These are phyloP conservation scores for Andrena dorsata DNA, from an alignment of 2,888 invertebrate genomes.

Conservation along the genomic window DNA sequence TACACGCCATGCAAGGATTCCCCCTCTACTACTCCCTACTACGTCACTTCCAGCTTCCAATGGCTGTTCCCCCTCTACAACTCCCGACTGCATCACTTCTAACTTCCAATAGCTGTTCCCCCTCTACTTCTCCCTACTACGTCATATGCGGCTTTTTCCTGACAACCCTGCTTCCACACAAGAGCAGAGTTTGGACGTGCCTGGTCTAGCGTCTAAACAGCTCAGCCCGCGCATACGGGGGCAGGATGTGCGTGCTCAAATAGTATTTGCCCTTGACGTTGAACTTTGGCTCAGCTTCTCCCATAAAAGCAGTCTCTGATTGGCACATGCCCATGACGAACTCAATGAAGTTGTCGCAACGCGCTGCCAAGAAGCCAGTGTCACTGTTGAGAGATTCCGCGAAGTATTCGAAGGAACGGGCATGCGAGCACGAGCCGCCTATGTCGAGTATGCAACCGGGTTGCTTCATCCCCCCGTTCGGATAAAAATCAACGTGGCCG, in stretches of 20 bases:
- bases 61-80: no score
- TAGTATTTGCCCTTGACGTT: conserved; percentile 70
- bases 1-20: no score
- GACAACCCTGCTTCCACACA: no score
- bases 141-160: no score
- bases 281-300: conserved; percentile 48
- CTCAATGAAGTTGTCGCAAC: conserved; percentile 45
- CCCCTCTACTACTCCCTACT: no score
- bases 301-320: conserved; percentile 60
- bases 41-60: no score
- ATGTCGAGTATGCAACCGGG: conserved; percentile 72
- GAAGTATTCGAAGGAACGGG: conserved; percentile 75
- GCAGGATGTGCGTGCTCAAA: conserved; percentile 62
- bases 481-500: conserved; percentile 83
- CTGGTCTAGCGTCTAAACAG: neutral
- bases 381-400: conserved; percentile 78
- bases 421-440: conserved; percentile 79
- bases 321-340: conserved; percentile 59
- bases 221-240: conserved; percentile 73
- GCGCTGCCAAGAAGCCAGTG: conserved; percentile 65
- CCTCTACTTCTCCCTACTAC: no score
- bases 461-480: conserved; percentile 83
- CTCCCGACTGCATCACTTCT: no score
- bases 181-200: no score
- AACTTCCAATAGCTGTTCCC: no score